phyloP scores from a whole-genome alignment of 1,140 invertebrate genomes.

The Mactra quadrangularis region DNA sequence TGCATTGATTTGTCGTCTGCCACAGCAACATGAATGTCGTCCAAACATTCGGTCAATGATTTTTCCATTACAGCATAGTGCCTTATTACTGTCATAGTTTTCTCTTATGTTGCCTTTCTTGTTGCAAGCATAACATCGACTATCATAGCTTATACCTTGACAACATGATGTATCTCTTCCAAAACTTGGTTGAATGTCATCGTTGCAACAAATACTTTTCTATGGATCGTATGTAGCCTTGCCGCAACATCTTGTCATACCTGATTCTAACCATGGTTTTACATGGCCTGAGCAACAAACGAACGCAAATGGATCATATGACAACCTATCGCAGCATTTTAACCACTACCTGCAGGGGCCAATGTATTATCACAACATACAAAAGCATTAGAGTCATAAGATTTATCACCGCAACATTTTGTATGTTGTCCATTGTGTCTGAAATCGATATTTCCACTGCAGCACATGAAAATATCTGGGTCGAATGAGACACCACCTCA shows the following conservation, averaged over 20 bases:
- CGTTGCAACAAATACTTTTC: constrained; percentile 21
- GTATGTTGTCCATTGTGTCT: background rate
- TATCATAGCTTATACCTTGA: background rate
- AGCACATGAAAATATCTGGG: background rate
- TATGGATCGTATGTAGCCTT: background rate
- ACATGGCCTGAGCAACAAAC: background rate
- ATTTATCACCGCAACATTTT: background rate
- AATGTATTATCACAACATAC: constrained; percentile 11
- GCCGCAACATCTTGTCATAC: constrained; percentile 7
- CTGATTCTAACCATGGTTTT: background rate
- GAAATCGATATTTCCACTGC: background rate
- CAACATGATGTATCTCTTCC: background rate
- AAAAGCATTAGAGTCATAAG: background rate
- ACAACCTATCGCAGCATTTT: background rate
- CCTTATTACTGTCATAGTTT: background rate
- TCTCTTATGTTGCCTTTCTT: background rate
- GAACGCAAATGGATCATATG: background rate
- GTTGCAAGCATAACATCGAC: background rate
- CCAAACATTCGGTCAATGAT: constrained; percentile 2
- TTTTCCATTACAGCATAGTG: constrained; percentile 28
- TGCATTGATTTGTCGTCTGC: background rate
- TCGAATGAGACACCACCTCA: background rate
- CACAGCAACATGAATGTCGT: constrained; percentile 26
- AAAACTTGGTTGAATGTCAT: background rate
- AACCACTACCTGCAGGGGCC: background rate